phyloP scores from a whole-genome alignment of 2,888 invertebrate species.

The Metopia argyrocephala region DNA sequence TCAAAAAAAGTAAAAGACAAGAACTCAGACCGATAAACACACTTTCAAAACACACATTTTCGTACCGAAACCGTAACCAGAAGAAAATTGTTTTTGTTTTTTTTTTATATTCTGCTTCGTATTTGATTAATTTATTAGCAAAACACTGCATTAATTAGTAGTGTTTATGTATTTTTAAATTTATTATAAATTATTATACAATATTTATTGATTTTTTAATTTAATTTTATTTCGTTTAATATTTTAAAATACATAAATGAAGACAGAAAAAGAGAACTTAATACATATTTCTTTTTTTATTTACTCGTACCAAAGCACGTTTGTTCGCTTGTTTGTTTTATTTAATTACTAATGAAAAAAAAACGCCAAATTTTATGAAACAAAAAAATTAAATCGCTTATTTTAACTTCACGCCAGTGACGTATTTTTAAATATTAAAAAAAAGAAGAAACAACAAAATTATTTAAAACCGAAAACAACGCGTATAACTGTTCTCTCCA shows the following conservation, averaged over 20 bases:
- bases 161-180: conserved; percentile 11
- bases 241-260: too few species aligned
- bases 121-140: conserved; percentile 41
- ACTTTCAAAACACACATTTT: neutral
- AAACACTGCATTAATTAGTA: conserved; percentile 11
- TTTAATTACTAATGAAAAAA: neutral
- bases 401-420: neutral
- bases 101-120: neutral
- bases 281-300: neutral
- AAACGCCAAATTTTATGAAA: too few species aligned
- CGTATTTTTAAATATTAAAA: neutral
- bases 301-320: conserved; percentile 11
- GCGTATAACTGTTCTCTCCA: conserved; percentile 39
- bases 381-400: neutral
- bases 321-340: neutral
- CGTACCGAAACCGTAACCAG: conserved; percentile 23
- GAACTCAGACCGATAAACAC: neutral
- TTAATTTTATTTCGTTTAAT: neutral
- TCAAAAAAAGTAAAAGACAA: neutral
- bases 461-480: conserved; percentile 26
- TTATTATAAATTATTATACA: conserved; percentile 22
- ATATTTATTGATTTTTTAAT: conserved; percentile 3
- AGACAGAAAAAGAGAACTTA: neutral
- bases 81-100: neutral
- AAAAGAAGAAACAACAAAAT: conserved; percentile 13